phyloP scores from a whole-genome alignment of 2,888 invertebrate genomes.

The Pseudococcus longispinus region DNA sequence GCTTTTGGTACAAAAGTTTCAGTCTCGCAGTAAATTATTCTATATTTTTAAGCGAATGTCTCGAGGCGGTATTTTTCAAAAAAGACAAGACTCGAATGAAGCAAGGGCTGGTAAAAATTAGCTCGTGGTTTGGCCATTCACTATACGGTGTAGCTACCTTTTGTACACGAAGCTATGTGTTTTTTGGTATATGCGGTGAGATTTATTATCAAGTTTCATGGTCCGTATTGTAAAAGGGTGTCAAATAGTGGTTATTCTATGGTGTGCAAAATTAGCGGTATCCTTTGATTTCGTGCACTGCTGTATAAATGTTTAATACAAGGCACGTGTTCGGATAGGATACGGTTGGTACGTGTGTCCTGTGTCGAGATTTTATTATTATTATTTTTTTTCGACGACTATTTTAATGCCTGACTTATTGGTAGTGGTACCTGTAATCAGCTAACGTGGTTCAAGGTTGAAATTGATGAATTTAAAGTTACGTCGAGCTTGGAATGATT shows the following conservation, averaged over 20 bases:
- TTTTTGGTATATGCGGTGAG: neutral
- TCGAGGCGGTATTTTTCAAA: neutral
- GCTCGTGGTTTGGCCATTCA: neutral
- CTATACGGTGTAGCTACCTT: neutral
- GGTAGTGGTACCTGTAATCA: neutral
- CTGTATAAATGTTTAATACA: constrained; percentile 19
- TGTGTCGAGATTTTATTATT: neutral
- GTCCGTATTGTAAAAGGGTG: constrained; percentile 10
- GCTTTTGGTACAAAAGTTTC: neutral
- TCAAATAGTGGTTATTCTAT: constrained; percentile 18
- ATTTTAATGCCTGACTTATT: neutral
- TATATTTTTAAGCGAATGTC: neutral
- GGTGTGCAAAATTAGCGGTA: constrained; percentile 24
- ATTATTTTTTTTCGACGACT: neutral
- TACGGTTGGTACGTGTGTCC: neutral
- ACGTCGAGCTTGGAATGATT: neutral
- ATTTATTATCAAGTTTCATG: constrained; percentile 24
- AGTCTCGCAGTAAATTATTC: neutral
- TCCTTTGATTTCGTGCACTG: constrained; percentile 21
- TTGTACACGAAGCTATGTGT: neutral
- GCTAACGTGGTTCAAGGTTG: neutral
- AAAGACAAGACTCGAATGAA: neutral
- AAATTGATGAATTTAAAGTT: neutral
- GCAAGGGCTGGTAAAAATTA: neutral
- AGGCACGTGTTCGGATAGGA: neutral